These are phyloP conservation scores for Nemotelus nigrinus DNA, from an alignment of 2,888 invertebrate genomes.

Conservation along the genomic window DNA sequence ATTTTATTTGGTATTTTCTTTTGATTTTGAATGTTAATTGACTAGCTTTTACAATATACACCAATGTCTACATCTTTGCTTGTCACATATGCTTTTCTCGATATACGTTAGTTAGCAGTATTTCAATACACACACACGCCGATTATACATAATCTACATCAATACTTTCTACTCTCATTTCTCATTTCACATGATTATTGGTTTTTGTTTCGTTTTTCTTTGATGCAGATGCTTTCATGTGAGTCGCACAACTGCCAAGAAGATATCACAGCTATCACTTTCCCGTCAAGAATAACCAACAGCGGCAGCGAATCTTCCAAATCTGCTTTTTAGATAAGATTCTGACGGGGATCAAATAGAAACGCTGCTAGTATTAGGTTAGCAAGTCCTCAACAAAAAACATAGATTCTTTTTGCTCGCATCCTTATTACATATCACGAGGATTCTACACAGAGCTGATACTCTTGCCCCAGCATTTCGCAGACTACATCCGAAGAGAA, in stretches of 20 bases:
- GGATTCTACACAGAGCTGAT: constrained; percentile 28
- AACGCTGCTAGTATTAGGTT: constrained; percentile 28
- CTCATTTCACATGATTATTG: constrained; percentile 6
- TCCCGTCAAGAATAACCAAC: constrained; percentile 18
- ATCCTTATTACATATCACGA: constrained; percentile 34
- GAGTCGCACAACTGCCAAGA: not conserved
- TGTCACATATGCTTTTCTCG: no score
- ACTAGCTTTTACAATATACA: no score
- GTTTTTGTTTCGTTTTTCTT: constrained; percentile 3
- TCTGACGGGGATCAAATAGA: constrained; percentile 30
- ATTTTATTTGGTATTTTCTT: no score
- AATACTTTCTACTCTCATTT: no score
- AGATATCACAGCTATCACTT: constrained; percentile 22
- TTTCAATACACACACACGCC: no score
- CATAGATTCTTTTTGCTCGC: constrained; percentile 31
- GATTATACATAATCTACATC: no score
- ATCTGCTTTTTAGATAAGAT: constrained; percentile 29
- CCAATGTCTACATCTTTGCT: no score
- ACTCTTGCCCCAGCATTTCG: constrained; percentile 10
- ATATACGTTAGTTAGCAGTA: no score
- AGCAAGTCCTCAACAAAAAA: constrained; percentile 22
- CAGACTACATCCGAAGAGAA: constrained; percentile 36
- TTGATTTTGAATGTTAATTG: no score
- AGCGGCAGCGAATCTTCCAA: constrained; percentile 17
- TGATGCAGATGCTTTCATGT: not conserved